A percentile compares a stretch with the other conserved stretches of the same genome.
Evolutionary conservation across 1,140 invertebrate species (phyloP).

Genomic region (Lepidotrigona ventralis): DNA sequence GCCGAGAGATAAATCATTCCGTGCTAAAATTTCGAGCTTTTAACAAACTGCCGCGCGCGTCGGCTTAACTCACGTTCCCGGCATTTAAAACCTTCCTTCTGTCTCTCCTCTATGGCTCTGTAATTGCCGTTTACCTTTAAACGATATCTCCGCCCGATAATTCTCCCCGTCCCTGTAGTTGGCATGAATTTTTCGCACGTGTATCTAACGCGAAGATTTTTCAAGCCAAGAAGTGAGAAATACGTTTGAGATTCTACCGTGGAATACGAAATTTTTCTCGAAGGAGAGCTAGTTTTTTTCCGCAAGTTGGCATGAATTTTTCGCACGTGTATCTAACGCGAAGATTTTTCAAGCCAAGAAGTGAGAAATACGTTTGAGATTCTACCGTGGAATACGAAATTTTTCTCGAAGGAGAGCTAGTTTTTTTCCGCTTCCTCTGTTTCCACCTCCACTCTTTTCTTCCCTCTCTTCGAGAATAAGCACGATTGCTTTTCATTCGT

Average conservation of each 20-base stretch:
- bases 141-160: background rate
- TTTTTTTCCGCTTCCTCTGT: too few species aligned
- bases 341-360: background rate
- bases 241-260: background rate
- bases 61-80: background rate
- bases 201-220: background rate
- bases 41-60: slow-evolving; percentile 2
- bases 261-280: background rate
- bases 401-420: background rate
- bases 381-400: background rate
- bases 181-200: too few species aligned
- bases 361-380: background rate
- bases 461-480: background rate
- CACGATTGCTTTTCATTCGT: too few species aligned
- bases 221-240: background rate
- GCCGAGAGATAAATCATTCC: slow-evolving; percentile 24
- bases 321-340: background rate
- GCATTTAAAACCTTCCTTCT: background rate
- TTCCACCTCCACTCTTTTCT: background rate
- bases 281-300: background rate
- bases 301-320: too few species aligned
- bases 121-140: background rate
- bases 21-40: background rate
- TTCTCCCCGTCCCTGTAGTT: background rate
- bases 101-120: too few species aligned